Evolutionary conservation across 2,113 vertebrate species (phyloP).

Genomic region (Noctilio leporinus): DNA sequence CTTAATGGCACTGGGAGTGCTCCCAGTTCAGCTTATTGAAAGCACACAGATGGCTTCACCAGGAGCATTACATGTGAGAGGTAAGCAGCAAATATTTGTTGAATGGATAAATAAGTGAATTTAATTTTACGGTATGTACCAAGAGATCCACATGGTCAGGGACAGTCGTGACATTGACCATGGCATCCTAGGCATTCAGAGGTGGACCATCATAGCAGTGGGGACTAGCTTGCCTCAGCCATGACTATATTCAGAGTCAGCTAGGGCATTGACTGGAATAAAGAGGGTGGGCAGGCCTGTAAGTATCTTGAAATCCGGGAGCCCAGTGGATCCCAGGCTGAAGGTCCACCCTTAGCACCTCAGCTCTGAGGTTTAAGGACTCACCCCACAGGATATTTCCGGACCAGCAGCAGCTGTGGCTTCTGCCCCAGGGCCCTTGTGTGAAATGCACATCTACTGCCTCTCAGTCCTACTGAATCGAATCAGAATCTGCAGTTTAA

Average conservation of each 20-base stretch:
- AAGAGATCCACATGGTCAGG: neutral
- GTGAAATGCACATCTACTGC: conserved; percentile 20
- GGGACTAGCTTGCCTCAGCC: neutral
- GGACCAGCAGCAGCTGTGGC: neutral
- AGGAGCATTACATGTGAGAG: neutral
- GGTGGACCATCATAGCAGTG: neutral
- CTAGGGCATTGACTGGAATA: neutral
- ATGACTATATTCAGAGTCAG: neutral
- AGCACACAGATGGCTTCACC: neutral
- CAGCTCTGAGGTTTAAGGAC: neutral
- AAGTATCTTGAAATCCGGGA: neutral
- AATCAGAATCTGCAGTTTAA: conserved; percentile 30
- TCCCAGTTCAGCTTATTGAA: conserved; percentile 41
- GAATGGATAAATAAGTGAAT: neutral
- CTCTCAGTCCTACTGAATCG: neutral
- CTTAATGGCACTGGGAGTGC: conserved; percentile 10
- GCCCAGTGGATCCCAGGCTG: neutral
- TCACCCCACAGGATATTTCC: neutral
- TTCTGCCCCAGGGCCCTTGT: neutral
- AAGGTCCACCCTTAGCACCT: neutral
- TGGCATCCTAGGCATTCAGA: neutral
- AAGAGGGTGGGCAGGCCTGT: neutral
- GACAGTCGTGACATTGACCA: neutral
- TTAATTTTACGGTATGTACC: neutral
- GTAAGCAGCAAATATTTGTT: conserved; percentile 38